Conservation (phyloP, 1,140 invertebrate species). For the Nasonia giraulti region DNA sequence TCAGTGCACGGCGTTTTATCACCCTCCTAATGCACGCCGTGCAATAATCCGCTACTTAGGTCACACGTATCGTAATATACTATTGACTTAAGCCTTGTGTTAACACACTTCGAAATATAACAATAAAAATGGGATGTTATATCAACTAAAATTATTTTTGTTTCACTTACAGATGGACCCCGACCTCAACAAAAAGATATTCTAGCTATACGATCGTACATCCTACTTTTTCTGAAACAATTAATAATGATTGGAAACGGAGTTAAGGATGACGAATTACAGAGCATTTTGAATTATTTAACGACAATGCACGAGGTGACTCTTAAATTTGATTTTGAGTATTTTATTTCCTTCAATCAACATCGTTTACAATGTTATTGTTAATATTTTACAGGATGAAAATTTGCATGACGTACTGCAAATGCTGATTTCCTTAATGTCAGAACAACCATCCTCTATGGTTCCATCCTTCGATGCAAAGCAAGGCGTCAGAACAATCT, state of each 20-base stretch:
- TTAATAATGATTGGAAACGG: conserved; percentile 97
- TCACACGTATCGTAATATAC: too few species aligned
- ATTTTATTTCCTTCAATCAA: too few species aligned
- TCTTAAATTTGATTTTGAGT: conserved; percentile 16
- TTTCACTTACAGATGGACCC: conserved; percentile 85
- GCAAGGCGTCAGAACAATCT: conserved; percentile 95
- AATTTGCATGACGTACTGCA: conserved; percentile 98
- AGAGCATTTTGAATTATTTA: conserved; percentile 98
- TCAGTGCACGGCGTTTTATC: too few species aligned
- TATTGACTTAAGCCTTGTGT: too few species aligned
- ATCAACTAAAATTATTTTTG: not conserved
- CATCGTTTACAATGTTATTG: not conserved
- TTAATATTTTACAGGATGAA: conserved; percentile 85
- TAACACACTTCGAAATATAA: too few species aligned
- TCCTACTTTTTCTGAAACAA: conserved; percentile 96
- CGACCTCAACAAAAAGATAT: conserved; percentile 95
- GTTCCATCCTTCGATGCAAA: conserved; percentile 99
- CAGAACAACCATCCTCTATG: conserved; percentile 98
- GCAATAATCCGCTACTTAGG: too few species aligned
- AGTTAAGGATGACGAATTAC: conserved; percentile 98
- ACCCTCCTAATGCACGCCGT: too few species aligned
- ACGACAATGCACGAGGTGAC: conserved; percentile 95
- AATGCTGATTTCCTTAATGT: conserved; percentile 97
- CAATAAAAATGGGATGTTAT: too few species aligned
- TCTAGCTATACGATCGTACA: conserved; percentile 93